Evolutionary conservation across 2,888 invertebrate genomes (phyloP).

Genomic region (Drosophila cyrtoloma): DNA sequence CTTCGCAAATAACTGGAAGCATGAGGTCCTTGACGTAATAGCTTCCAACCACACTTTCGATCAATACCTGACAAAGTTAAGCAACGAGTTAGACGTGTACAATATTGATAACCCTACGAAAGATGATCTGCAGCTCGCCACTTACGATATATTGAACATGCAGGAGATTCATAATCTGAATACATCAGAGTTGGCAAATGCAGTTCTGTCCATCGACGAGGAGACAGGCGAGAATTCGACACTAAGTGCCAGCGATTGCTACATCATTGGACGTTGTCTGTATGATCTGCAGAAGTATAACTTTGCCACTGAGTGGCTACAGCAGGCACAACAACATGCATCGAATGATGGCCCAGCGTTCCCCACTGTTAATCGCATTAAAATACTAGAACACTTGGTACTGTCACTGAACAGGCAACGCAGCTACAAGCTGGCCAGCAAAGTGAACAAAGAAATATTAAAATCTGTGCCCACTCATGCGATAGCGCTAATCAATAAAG

Average conservation of each 20-base stretch:
- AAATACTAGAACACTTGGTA: slow-evolving; percentile 55
- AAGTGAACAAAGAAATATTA: slow-evolving; percentile 65
- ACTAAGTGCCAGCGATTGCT: slow-evolving; percentile 71
- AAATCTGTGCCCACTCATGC: slow-evolving; percentile 47
- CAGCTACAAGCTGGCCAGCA: slow-evolving; percentile 64
- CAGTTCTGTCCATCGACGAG: slow-evolving; percentile 91
- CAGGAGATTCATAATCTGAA: slow-evolving; percentile 95
- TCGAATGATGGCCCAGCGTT: slow-evolving; percentile 12
- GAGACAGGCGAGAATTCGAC: slow-evolving; percentile 79
- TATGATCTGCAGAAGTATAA: slow-evolving; percentile 36
- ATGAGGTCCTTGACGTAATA: slow-evolving; percentile 50
- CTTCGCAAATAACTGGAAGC: slow-evolving; percentile 65
- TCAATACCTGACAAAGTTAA: slow-evolving; percentile 6
- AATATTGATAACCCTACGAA: slow-evolving; percentile 80
- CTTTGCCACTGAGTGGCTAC: slow-evolving; percentile 71
- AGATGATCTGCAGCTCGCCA: slow-evolving; percentile 96
- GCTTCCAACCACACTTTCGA: slow-evolving; percentile 8
- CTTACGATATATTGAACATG: slow-evolving; percentile 93
- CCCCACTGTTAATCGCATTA: slow-evolving; percentile 31
- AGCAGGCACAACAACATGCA: slow-evolving; percentile 42
- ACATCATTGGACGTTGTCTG: slow-evolving; percentile 54
- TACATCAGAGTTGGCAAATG: slow-evolving; percentile 92
- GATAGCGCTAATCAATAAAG: slow-evolving; percentile 37
- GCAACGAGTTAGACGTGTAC: background rate
- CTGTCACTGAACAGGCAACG: slow-evolving; percentile 40